phyloP scores from a whole-genome alignment of 2,797 vertebrate genomes.

The Brachyalestes nurse region DNA sequence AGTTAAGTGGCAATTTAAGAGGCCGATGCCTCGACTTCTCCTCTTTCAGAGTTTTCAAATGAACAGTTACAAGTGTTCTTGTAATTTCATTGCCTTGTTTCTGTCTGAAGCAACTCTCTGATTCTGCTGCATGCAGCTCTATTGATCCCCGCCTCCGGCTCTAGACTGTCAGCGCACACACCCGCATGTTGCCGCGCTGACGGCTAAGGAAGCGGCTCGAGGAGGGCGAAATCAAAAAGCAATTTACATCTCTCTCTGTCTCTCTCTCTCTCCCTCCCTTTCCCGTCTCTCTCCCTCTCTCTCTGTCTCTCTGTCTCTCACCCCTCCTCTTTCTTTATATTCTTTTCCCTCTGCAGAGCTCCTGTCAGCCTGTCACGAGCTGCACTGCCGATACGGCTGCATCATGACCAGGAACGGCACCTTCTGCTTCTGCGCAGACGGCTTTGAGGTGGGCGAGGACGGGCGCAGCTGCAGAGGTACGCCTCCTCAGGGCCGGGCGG shows the following conservation, averaged over 20 bases:
- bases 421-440: slow-evolving; percentile 91
- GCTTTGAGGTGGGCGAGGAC: slow-evolving; percentile 87
- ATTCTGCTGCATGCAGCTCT: slow-evolving; percentile 48
- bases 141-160: slow-evolving; percentile 58
- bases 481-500: slow-evolving; percentile 39
- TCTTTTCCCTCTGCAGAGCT: slow-evolving; percentile 80
- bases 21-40: not conserved
- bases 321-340: slow-evolving; percentile 17
- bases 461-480: slow-evolving; percentile 91
- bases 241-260: slow-evolving; percentile 61
- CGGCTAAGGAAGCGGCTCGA: slow-evolving; percentile 51
- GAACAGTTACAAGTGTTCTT: slow-evolving; percentile 49
- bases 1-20: slow-evolving; percentile 15
- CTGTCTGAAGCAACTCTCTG: slow-evolving; percentile 50
- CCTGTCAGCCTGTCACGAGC: slow-evolving; percentile 88
- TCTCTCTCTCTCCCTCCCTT: slow-evolving; percentile 22
- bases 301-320: slow-evolving; percentile 33
- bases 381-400: slow-evolving; percentile 91
- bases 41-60: slow-evolving; percentile 37
- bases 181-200: slow-evolving; percentile 40
- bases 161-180: slow-evolving; percentile 34
- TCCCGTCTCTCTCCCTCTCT: slow-evolving; percentile 26
- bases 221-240: slow-evolving; percentile 59
- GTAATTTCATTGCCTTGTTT: slow-evolving; percentile 49
- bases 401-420: slow-evolving; percentile 89